Evolutionary conservation across 2,797 vertebrate genomes (phyloP), one percentile per base, ranked within the genome.

Genomic region (Lithobates pipiens): DNA sequence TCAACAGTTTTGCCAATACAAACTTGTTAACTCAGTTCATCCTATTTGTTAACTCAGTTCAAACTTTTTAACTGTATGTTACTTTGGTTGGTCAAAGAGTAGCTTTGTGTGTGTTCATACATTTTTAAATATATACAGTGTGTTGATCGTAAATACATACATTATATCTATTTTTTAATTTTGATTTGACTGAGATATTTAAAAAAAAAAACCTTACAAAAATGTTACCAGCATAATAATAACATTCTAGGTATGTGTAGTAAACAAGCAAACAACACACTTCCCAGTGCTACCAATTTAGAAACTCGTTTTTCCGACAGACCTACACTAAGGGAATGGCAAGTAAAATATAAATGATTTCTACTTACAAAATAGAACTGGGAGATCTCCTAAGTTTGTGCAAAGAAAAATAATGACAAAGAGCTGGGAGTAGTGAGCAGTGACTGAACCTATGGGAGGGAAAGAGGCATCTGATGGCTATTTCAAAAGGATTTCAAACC

Each of bases 231-330:
- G 50, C 3, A 3, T 15, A 46, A 83, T 63, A 76, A 76, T 57
- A 46, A 23, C 29, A 29, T 23, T 34, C 1, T 5, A 80, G 61
- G 32, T 69, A 67, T 71, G 9, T 63, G 32, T 39, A 84, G 82
- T 77, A 74, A 80, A 74, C 80, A 84, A 77, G 76, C 34, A 72
- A 76, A 29, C 50, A 67, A 39, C 29, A 3, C 34, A 50, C 68
- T 77, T 86, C 85, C 85, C 85, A 76, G 18, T 82, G 85, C 85
- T 86, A 82, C 79, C 79, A 86, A 82, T 86, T 86, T 86, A 82
- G 72, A 61, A 82, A 73, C 67, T 77, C 25, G 10, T 42, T 34
- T 76, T 46, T 81, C 34, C 74, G 46, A 76, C 46, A 76, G 61
- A 71, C 42, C 44, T 77, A 23, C 84, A 32, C 78, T 73, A 21